Base-by-base conservation (phyloP, 2,888 invertebrate species). In the Agonopterix subpropinquella region DNA sequence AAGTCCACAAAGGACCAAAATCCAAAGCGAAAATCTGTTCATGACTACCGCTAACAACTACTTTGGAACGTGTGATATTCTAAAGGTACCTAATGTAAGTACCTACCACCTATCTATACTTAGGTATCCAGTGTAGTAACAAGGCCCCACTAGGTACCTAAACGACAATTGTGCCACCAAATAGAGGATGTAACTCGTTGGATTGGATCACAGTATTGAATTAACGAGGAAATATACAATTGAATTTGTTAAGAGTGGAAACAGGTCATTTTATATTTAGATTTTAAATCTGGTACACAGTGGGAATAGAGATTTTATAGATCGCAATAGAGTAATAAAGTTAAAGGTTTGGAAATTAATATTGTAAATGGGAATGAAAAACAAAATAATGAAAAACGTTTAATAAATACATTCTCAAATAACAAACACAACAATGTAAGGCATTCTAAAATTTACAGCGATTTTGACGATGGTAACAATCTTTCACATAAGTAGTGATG, bases 361-460 rank as follows among this genome's bases (percentile, higher is more conserved):
- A 4, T 28, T 1, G 28, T 5, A 28, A 28, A 39, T 39, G 39
- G n/a, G 9, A 39, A 39, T 10, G 0, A 39, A 39, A 39, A 9
- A 39, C 39, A n/a, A 9, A n/a, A 39, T n/a, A 39, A n/a, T 39
- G 39, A 39, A 79, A 81, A 78, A 75, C 67, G 62, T 81, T 81
- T 81, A 81, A 81, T 82, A 82, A 80, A 77, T 77, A 77, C 69
- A 71, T 67, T 69, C 70, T 68, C 70, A 73, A 65, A 62, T 65
- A 65, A 73, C 78, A 80, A 81, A 81, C 80, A 78, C 70, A 82
- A 82, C 81, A 82, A 77, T 64, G 63, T 67, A 66, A 42, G 42
- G 62, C 55, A 49, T 64, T 57, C 65, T 66, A 67, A 64, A 67
- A 51, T 42, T 47, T 42, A 51, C 47, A 51, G 58, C 51, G 55